Evolutionary conservation across 2,888 invertebrate species (phyloP), one percentile per base, ranked within the genome.

Genomic region (Mellilla xanthometata): DNA sequence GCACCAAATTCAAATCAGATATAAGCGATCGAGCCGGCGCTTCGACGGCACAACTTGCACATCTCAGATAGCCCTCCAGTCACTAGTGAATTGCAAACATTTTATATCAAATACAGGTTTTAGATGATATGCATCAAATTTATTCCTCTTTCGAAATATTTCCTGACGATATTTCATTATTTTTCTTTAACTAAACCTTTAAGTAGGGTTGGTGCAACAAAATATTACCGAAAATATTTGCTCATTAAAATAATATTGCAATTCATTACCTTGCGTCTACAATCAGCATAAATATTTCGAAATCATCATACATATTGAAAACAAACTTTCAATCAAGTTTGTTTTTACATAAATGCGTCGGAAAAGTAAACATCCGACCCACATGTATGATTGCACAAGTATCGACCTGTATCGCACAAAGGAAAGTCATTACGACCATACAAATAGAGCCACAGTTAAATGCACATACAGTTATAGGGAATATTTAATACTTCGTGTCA

Each of bases 1-100:
- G 77, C 72, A 72, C 77, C 72, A 83, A 85, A 83, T 85, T 84
- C 77, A 82, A 84, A 87, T 86, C 81, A 80, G 82, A 84, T 81
- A 80, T 78, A 74, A 72, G 65, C 76, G 75, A 82, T 79, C 77
- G 76, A 76, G 66, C 70, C 67, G 72, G 72, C 70, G 71, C 68
- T 61, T 70, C 70, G 65, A 60, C 57, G 52, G 34, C 65, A 62
- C 62, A 60, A 64, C 68, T 60, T 65, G 70, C 61, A 39, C 7
- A 60, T 45, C 54, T 54, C 36, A 66, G 71, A 75, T 70, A 70
- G 67, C 72, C 74, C 68, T 65, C 63, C 49, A 68, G 68, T 68
- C 54, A 61, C 63, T 62, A 55, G 60, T 62, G 66, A 66, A 73
- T 72, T 72, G 71, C 67, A 68, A 63, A 68, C 59, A 64, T 62